A percentile compares a stretch with the other conserved stretches of the same genome.
phyloP scores from a whole-genome alignment of 2,113 vertebrate genomes.

The Falcunculus frontatus region DNA sequence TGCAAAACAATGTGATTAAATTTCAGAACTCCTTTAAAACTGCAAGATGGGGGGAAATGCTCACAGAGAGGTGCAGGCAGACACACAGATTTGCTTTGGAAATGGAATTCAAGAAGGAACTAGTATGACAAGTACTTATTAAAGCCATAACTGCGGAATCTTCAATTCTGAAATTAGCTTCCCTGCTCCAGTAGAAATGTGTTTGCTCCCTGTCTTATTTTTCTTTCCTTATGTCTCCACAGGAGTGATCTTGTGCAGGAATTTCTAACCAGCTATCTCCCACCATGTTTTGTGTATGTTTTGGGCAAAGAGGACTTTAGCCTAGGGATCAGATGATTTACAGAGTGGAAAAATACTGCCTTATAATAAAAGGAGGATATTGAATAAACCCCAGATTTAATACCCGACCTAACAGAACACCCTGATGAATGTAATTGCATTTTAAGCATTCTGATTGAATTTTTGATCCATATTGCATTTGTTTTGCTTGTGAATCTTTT shows the following conservation, averaged over 20 bases:
- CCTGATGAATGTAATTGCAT: constrained; percentile 84
- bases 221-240: not conserved
- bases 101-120: not conserved
- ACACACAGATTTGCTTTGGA: constrained; percentile 31
- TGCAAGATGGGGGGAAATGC: not conserved
- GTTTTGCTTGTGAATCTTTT: constrained; percentile 81
- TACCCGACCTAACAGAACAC: constrained; percentile 77
- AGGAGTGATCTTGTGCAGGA: not conserved
- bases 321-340: constrained; percentile 79
- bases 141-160: constrained; percentile 39
- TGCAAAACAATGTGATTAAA: not conserved
- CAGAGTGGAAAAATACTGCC: constrained; percentile 79
- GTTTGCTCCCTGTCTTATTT: constrained; percentile 10
- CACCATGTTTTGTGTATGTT: constrained; percentile 48
- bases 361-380: constrained; percentile 81
- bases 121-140: constrained; percentile 50
- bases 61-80: not conserved
- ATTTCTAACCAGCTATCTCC: constrained; percentile 28
- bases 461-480: constrained; percentile 84
- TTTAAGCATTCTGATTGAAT: constrained; percentile 84
- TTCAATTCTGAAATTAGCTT: constrained; percentile 38
- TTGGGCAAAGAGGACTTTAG: constrained; percentile 70
- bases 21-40: not conserved
- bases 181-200: constrained; percentile 21
- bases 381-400: constrained; percentile 82